Percentiles rank a stretch among this genome's conserved stretches.
phyloP scores from a whole-genome alignment of 2,797 vertebrate genomes.

The Cossypha polioptera region DNA sequence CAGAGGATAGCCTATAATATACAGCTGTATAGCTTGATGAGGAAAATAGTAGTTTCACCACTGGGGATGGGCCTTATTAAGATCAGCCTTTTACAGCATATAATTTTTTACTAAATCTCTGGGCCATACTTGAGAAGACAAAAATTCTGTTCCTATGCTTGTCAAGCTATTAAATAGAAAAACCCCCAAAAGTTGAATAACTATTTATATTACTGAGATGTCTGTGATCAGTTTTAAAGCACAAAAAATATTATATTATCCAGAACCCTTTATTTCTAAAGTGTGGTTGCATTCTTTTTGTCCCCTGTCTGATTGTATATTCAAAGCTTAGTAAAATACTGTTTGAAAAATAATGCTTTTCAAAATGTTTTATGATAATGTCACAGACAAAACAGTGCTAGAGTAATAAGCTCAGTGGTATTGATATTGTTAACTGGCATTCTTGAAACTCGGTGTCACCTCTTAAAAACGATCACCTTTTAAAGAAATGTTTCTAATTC shows the following conservation, averaged over 20 bases:
- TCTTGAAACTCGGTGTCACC: not conserved
- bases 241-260: not conserved
- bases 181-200: accelerated
- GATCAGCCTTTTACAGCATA: not conserved
- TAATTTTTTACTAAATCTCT: not conserved
- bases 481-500: not conserved
- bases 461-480: not conserved
- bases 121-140: not conserved
- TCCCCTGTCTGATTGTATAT: not conserved
- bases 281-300: not conserved
- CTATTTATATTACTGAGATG: not conserved
- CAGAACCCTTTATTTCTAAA: not conserved
- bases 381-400: not conserved
- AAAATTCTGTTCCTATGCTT: not conserved
- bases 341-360: not conserved
- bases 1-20: not conserved
- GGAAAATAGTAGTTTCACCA: not conserved
- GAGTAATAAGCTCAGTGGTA: not conserved
- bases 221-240: not conserved
- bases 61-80: not conserved
- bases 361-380: not conserved
- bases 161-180: not conserved
- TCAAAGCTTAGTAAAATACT: not conserved
- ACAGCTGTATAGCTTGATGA: not conserved
- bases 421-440: not conserved